Conservation (phyloP, 1,140 invertebrate species). For the Homarus americanus region DNA sequence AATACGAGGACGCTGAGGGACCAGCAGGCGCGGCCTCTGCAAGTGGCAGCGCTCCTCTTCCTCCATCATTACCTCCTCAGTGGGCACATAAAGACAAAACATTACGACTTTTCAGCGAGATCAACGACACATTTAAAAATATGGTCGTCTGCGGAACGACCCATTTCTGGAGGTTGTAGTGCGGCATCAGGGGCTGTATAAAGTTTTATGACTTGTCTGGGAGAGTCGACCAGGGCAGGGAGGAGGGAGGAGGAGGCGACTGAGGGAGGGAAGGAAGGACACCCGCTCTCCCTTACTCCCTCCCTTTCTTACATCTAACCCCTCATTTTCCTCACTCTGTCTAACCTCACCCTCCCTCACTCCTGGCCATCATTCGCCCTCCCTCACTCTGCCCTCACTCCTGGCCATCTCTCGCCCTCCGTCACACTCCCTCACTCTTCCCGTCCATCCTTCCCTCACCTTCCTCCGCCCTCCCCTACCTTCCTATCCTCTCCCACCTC, state of each 20-base stretch:
- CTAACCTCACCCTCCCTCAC: neutral
- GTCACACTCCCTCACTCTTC: neutral
- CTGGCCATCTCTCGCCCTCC: neutral
- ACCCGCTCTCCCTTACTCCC: neutral
- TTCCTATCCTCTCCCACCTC: too few species aligned
- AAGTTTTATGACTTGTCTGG: constrained; percentile 60
- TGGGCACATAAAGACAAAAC: constrained; percentile 60
- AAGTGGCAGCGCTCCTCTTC: neutral
- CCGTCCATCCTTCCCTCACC: neutral
- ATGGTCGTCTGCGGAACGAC: constrained; percentile 64
- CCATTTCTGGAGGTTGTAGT: constrained; percentile 52
- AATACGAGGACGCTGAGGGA: too few species aligned
- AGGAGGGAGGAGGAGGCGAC: neutral
- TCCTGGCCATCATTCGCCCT: neutral
- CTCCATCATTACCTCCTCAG: constrained; percentile 63
- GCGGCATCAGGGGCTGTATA: constrained; percentile 55
- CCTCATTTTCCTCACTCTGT: neutral
- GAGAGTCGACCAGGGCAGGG: neutral
- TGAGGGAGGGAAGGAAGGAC: neutral
- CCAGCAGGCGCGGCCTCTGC: neutral
- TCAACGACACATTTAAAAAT: constrained; percentile 70
- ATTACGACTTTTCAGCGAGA: constrained; percentile 63
- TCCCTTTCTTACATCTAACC: constrained; percentile 52
- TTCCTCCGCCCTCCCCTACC: neutral
- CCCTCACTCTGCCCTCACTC: neutral